phyloP scores from a whole-genome alignment of 1,140 invertebrate genomes.

The Holcopasites calliopsidis region DNA sequence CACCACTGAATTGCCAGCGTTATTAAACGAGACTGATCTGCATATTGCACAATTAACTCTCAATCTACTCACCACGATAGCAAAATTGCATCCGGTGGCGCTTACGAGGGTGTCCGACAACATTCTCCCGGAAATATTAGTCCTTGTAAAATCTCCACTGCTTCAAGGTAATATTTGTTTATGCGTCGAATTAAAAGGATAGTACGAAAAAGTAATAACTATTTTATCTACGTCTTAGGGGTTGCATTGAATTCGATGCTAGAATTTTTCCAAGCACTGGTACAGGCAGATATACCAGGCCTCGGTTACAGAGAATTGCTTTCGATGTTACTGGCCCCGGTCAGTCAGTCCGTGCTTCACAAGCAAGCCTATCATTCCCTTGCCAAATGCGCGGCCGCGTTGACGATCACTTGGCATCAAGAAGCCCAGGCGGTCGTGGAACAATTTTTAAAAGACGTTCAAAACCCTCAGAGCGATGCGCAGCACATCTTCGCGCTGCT shows the following conservation, averaged over 20 bases:
- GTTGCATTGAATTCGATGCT: constrained; percentile 93
- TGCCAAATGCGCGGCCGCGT: constrained; percentile 96
- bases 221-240: constrained; percentile 78
- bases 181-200: background rate
- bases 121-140: constrained; percentile 92
- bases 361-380: constrained; percentile 94
- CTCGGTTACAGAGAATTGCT: constrained; percentile 91
- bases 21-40: constrained; percentile 96
- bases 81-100: constrained; percentile 84
- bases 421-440: constrained; percentile 91
- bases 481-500: constrained; percentile 95
- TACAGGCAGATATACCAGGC: constrained; percentile 88
- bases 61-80: constrained; percentile 88
- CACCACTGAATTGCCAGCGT: constrained; percentile 91
- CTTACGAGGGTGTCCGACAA: constrained; percentile 84
- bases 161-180: constrained; percentile 83
- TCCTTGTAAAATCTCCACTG: constrained; percentile 93
- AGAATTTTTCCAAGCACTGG: constrained; percentile 94
- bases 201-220: background rate
- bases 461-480: constrained; percentile 86
- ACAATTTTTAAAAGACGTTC: constrained; percentile 91
- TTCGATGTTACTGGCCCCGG: constrained; percentile 85
- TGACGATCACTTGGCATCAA: constrained; percentile 88
- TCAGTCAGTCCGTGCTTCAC: constrained; percentile 80
- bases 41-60: constrained; percentile 96